Evolutionary conservation across 1,140 invertebrate genomes (phyloP).

Genomic region (Drosophila littoralis): DNA sequence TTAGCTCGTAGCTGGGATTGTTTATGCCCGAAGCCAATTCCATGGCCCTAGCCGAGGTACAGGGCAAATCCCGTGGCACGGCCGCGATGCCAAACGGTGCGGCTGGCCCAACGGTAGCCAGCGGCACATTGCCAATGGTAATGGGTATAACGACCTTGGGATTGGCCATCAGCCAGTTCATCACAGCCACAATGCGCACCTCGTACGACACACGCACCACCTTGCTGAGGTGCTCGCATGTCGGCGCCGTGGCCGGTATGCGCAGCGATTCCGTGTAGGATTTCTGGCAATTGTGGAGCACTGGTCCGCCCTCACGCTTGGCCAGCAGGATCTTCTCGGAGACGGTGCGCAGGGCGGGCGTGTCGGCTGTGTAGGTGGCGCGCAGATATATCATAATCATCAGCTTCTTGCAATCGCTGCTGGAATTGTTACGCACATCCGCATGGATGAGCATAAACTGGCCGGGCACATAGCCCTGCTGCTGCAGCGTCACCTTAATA

Average conservation of each 20-base stretch:
- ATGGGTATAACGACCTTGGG: slow-evolving; percentile 68
- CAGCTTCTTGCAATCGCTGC: slow-evolving; percentile 85
- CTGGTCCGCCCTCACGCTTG: slow-evolving; percentile 68
- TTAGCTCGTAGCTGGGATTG: slow-evolving; percentile 47
- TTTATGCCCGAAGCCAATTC: slow-evolving; percentile 40
- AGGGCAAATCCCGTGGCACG: slow-evolving; percentile 58
- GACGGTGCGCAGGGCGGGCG: slow-evolving; percentile 84
- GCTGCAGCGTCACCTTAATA: slow-evolving; percentile 68
- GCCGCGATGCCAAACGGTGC: slow-evolving; percentile 24
- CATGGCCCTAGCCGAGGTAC: slow-evolving; percentile 68
- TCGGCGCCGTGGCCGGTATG: slow-evolving; percentile 76
- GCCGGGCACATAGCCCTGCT: slow-evolving; percentile 80
- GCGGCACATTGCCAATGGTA: slow-evolving; percentile 77
- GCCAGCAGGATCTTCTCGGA: slow-evolving; percentile 75
- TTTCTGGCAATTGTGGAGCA: slow-evolving; percentile 50
- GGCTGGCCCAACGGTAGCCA: slow-evolving; percentile 37
- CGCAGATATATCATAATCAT: slow-evolving; percentile 84
- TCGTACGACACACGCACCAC: slow-evolving; percentile 77
- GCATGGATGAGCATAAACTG: slow-evolving; percentile 74
- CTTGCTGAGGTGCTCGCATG: slow-evolving; percentile 85
- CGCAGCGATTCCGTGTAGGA: slow-evolving; percentile 70
- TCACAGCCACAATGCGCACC: slow-evolving; percentile 70
- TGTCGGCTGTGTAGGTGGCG: slow-evolving; percentile 84
- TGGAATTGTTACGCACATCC: slow-evolving; percentile 83
- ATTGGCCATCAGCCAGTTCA: slow-evolving; percentile 79